Percentiles rank a stretch among this genome's conserved stretches.
Evolutionary conservation across 1,140 invertebrate genomes (phyloP).

Genomic region (Pseudomyrmex concolor): DNA sequence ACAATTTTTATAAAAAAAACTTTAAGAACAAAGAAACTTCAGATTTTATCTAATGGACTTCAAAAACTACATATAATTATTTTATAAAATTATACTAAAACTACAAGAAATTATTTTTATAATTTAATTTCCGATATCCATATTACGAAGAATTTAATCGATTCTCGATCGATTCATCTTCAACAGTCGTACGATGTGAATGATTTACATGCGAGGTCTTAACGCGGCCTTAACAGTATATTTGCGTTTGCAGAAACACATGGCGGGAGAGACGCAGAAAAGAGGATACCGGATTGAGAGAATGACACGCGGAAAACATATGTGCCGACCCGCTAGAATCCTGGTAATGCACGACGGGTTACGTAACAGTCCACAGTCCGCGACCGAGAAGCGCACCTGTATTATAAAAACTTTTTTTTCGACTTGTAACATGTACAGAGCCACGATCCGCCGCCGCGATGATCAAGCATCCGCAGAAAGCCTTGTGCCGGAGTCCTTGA

Average conservation of each 20-base stretch:
- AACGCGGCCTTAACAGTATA: constrained; percentile 13
- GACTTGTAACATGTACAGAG: constrained; percentile 45
- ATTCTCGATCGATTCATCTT: background rate
- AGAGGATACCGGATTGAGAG: background rate
- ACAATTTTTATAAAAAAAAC: too few species aligned
- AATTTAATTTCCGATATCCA: too few species aligned
- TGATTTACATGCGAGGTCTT: background rate
- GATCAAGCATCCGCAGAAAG: constrained; percentile 32
- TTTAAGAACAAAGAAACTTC: too few species aligned
- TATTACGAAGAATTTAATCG: background rate
- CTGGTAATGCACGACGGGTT: constrained; percentile 63
- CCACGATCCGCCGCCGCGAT: background rate
- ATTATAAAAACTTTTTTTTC: constrained; percentile 57
- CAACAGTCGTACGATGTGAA: background rate
- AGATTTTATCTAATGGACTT: too few species aligned
- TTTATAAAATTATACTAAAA: too few species aligned
- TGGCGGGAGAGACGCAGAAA: constrained; percentile 4
- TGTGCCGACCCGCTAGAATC: constrained; percentile 27
- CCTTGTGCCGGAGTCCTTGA: constrained; percentile 53
- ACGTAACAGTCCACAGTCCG: constrained; percentile 69
- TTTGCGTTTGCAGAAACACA: constrained; percentile 25
- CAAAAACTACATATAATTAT: too few species aligned
- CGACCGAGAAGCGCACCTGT: constrained; percentile 66
- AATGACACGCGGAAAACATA: constrained; percentile 42
- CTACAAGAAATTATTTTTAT: too few species aligned